Base-by-base conservation (phyloP, 2,888 invertebrate genomes). In the Dyspetes luteomarginatus region DNA sequence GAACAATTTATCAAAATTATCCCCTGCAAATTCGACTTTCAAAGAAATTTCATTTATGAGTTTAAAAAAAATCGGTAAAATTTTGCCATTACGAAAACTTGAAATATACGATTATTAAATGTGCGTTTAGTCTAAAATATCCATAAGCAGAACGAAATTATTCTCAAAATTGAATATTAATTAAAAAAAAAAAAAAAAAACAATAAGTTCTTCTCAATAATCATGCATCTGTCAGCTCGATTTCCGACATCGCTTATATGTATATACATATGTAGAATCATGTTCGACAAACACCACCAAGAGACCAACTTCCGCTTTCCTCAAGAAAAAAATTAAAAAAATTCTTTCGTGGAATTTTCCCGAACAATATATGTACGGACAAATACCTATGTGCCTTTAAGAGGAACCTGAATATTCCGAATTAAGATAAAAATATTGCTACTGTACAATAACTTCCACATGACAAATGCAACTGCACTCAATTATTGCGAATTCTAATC, bases 251-350 rank as follows among this genome's bases (percentile, higher is more conserved):
- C 12, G 36, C 36, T 12, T 36, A 3, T 36, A 36, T 36, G 12
- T 4, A 36, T 36, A 4, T 36, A 36, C 12, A 36, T 36, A 36
- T 36, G 12, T 36, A 5, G 5, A 45, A 45, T 45, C 15, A 4
- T 45, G 30, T 19, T 41, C 43, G 41, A 15, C 24, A 62, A 55
- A 68, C 76, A 77, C 69, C 45, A 15, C 45, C n/a, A n/a, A 12
- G 12, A 52, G 12, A 69, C 73, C n/a, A 69, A 81, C 81, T 81
- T 81, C 77, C 81, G 77, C 50, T 81, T 78, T 62, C 45, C 62
- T 22, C 52, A 15, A 4, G 48, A 48, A 48, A 19, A 45, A 17
- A 15, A 9, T 12, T 36, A 17, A 4, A 48, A 3, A 15, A 48
- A 48, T 17, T n/a, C n/a, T n/a, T 48, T 17, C 7, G 7, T 5